Evolutionary conservation across 2,888 invertebrate species (phyloP), one percentile per base, ranked within the genome.

Genomic region (Chymomyza procnemis): DNA sequence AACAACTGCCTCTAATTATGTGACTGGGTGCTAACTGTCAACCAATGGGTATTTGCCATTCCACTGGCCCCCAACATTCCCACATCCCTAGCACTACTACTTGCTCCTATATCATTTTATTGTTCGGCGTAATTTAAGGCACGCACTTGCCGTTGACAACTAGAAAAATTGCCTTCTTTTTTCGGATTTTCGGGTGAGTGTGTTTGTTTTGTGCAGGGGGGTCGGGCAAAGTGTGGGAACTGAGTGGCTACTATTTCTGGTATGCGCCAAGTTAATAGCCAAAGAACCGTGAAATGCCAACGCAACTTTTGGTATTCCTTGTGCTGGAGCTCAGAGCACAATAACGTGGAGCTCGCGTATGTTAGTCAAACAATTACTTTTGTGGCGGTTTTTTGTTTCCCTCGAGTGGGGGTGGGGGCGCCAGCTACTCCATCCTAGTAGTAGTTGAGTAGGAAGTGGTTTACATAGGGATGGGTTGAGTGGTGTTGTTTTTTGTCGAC

Each of bases 101-200:
- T 41, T 41, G 26, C 26, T 8, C 12, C 34, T 41, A 41, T 41
- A 41, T 41, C 9, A 12, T 41, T 12, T 41, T 12, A 41, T 41
- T 12, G 12, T 41, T 12, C 34, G 6, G 12, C 86, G 81, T 84
- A 84, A 84, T 79, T 81, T 81, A 80, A 75, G 81, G 82, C 85
- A 75, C 82, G 82, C 85, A 73, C 79, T 82, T 82, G 87, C 82
- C 81, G 81, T 81, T 82, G 81, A 82, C 81, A 82, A 82, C 87
- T 82, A 81, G 87, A 82, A 86, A 82, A 82, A 82, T 82, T 86
- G 85, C 85, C 82, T 75, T 74, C 79, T 81, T 82, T 84, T 50
- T 50, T n/a, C 16, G 8, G 21, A 22, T 9, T 52, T 52, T 50
- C 18, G 2, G 47, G 47, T 16, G 5, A 4, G 21, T 12, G 19